A percentile compares a stretch with the other conserved stretches of the same genome.
These are phyloP conservation scores for Temnothorax ravouxi DNA, from an alignment of 2,888 invertebrate species.

Conservation along the genomic window DNA sequence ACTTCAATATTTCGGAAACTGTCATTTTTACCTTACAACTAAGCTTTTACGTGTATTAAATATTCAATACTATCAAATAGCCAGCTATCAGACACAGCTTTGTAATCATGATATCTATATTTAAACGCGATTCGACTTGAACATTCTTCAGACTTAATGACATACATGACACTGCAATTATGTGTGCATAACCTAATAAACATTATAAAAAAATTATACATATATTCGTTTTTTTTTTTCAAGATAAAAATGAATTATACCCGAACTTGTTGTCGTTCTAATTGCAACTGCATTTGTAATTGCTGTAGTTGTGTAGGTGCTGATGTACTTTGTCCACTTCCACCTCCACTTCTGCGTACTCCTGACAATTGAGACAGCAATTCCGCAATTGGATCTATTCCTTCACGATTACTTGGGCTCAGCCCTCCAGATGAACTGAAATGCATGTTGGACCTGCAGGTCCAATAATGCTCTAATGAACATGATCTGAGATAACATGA, in stretches of 20 bases:
- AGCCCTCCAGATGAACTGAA: constrained; percentile 96
- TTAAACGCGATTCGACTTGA: not conserved
- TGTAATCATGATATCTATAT: not conserved
- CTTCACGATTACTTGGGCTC: constrained; percentile 96
- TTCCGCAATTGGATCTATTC: constrained; percentile 98
- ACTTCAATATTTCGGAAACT: not conserved
- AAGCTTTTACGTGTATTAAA: not conserved
- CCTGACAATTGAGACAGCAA: constrained; percentile 97
- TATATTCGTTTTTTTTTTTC: not conserved
- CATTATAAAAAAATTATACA: not conserved
- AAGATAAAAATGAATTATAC: constrained; percentile 77
- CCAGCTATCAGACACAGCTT: not conserved
- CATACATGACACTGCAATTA: not conserved
- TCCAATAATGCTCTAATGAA: constrained; percentile 76
- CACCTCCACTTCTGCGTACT: constrained; percentile 91
- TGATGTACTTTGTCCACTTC: constrained; percentile 87
- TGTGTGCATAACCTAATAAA: not conserved
- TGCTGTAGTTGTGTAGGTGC: constrained; percentile 95
- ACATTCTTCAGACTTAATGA: not conserved
- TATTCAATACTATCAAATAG: not conserved
- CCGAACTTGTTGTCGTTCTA: constrained; percentile 95
- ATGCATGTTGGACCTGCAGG: constrained; percentile 94
- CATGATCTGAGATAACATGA: constrained; percentile 75
- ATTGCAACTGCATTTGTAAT: constrained; percentile 97
- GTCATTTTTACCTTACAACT: not conserved